These are phyloP conservation scores for Myrmecobius fasciatus DNA, from an alignment of 2,113 vertebrate species.

Conservation along the genomic window DNA sequence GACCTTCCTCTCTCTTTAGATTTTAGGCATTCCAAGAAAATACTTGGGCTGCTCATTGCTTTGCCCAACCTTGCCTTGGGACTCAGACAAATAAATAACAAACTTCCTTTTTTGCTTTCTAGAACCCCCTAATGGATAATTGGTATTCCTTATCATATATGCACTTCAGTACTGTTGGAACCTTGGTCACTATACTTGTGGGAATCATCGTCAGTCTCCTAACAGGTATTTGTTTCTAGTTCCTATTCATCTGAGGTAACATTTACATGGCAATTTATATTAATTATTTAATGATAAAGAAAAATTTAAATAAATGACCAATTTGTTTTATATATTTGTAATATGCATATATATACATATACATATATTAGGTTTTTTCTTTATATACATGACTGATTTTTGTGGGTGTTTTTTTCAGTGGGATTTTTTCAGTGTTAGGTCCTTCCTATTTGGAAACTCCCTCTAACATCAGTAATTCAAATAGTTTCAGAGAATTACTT, in stretches of 20 bases:
- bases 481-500: too few relatives aligned
- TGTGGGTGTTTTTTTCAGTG: too few relatives aligned
- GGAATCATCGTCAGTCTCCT: slow-evolving; percentile 86
- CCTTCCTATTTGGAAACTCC: too few relatives aligned
- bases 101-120: slow-evolving; percentile 6
- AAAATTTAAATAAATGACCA: too few relatives aligned
- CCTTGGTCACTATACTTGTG: slow-evolving; percentile 81
- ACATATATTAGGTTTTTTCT: too few relatives aligned
- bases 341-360: too few relatives aligned
- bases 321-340: too few relatives aligned
- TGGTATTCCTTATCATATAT: slow-evolving; percentile 91
- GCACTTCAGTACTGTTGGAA: slow-evolving; percentile 89
- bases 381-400: too few relatives aligned
- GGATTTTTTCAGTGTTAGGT: too few relatives aligned
- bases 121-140: slow-evolving; percentile 83
- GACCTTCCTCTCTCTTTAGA: not conserved
- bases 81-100: not conserved
- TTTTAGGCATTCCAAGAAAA: not conserved
- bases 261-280: not conserved
- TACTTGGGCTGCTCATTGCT: not conserved
- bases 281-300: not conserved
- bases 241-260: not conserved
- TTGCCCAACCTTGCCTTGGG: not conserved
- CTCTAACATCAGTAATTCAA: too few relatives aligned
- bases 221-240: slow-evolving; percentile 82